Percentiles rank a stretch among this genome's conserved stretches.
These are phyloP conservation scores for Manis crassicaudata DNA, from an alignment of 2,797 vertebrate genomes.

Conservation along the genomic window DNA sequence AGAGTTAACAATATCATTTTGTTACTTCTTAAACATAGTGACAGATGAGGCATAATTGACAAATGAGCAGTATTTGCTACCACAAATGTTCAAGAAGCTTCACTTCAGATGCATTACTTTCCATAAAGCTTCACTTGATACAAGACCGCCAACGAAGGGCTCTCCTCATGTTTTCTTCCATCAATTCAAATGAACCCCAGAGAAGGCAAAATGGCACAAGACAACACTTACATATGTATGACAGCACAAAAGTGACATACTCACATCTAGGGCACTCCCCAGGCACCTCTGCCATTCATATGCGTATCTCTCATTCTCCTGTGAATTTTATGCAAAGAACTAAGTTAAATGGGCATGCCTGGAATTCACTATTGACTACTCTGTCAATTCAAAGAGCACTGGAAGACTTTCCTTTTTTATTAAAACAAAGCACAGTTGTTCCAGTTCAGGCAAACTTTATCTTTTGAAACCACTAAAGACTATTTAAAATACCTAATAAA, in stretches of 20 bases:
- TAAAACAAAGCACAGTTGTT: neutral
- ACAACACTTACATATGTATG: fast-evolving
- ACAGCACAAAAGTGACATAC: constrained; percentile 51
- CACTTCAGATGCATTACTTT: neutral
- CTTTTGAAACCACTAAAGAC: neutral
- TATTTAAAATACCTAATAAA: neutral
- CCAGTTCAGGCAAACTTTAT: neutral
- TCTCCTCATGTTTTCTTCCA: neutral
- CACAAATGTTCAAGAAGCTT: neutral
- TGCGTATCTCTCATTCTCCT: constrained; percentile 98
- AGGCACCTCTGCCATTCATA: constrained; percentile 99
- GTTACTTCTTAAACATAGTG: constrained; percentile 40
- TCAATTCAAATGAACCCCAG: neutral
- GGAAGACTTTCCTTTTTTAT: neutral
- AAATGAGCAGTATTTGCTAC: neutral
- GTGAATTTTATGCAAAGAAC: constrained; percentile 67
- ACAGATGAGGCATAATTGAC: neutral
- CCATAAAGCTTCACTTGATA: neutral
- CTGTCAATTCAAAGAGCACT: neutral
- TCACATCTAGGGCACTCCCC: constrained; percentile 95
- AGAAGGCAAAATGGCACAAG: neutral
- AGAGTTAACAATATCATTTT: neutral
- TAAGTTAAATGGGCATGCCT: neutral
- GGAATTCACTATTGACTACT: neutral
- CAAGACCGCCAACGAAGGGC: neutral